These are phyloP conservation scores for Gryllus bimaculatus DNA, from an alignment of 1,140 invertebrate genomes.

Conservation along the genomic window DNA sequence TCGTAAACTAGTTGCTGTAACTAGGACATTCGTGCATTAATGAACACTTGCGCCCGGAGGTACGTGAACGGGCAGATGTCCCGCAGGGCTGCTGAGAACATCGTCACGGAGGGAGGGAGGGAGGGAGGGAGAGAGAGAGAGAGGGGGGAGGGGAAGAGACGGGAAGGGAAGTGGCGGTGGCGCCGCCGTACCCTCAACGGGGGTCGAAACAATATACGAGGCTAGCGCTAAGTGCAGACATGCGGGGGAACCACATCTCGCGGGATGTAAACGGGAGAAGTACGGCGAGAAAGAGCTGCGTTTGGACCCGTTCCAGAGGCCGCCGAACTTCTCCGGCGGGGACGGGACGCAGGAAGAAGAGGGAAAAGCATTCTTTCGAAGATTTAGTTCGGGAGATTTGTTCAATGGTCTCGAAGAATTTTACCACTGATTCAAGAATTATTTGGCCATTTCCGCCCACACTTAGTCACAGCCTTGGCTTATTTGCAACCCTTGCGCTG, in stretches of 20 bases:
- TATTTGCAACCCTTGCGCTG: background rate
- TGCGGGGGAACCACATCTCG: background rate
- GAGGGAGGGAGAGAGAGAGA: too few species aligned
- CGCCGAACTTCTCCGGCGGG: background rate
- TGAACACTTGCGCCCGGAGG: too few species aligned
- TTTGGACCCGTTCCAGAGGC: background rate
- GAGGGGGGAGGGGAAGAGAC: too few species aligned
- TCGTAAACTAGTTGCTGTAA: too few species aligned
- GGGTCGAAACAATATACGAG: background rate
- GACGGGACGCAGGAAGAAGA: background rate
- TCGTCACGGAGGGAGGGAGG: too few species aligned
- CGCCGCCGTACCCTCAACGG: too few species aligned
- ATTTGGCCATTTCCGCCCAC: background rate
- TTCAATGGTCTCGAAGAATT: background rate
- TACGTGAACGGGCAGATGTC: too few species aligned
- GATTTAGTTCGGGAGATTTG: background rate
- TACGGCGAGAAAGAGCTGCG: background rate
- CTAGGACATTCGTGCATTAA: too few species aligned
- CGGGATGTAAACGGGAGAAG: background rate
- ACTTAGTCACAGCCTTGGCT: background rate
- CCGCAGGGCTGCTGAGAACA: too few species aligned
- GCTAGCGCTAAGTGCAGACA: background rate
- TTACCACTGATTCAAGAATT: slow-evolving; percentile 1
- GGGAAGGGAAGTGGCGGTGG: too few species aligned
- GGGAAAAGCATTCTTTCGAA: background rate